A percentile compares a stretch with the other conserved stretches of the same genome.
Conservation (phyloP, 2,113 vertebrate genomes). For the Hassar affinis region DNA sequence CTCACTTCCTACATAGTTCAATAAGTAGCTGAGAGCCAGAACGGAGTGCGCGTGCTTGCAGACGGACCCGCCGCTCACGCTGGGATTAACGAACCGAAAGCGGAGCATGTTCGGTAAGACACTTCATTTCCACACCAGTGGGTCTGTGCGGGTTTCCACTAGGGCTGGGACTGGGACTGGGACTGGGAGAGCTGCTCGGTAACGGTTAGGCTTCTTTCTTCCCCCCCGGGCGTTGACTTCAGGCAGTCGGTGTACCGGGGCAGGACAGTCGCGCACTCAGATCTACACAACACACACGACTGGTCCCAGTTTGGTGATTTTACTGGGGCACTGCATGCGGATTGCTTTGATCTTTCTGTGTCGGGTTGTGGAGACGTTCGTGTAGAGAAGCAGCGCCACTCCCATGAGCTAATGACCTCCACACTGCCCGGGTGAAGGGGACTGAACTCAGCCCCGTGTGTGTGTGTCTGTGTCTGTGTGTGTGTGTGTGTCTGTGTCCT, state of each 20-base stretch:
- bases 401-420: constrained; percentile 10
- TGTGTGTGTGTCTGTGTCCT: too few relatives aligned
- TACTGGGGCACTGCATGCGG: not conserved
- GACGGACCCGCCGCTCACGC: constrained; percentile 3
- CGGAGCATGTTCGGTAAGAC: constrained; percentile 52
- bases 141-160: not conserved
- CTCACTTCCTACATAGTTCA: constrained; percentile 43
- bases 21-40: constrained; percentile 14
- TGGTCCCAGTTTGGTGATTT: not conserved
- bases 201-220: not conserved
- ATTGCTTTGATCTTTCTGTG: not conserved
- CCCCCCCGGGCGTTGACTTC: constrained; percentile 11
- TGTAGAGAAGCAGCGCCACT: constrained; percentile 39
- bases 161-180: too few relatives aligned
- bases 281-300: not conserved
- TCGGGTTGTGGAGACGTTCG: not conserved
- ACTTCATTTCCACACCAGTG: not conserved
- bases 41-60: constrained; percentile 18
- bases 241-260: not conserved
- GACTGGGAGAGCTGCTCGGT: not conserved
- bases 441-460: too few relatives aligned
- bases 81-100: constrained; percentile 9
- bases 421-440: not conserved
- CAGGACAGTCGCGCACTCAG: not conserved
- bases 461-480: too few relatives aligned